These are phyloP conservation scores for Hemithea aestivaria DNA, from an alignment of 2,888 invertebrate species.

Conservation along the genomic window DNA sequence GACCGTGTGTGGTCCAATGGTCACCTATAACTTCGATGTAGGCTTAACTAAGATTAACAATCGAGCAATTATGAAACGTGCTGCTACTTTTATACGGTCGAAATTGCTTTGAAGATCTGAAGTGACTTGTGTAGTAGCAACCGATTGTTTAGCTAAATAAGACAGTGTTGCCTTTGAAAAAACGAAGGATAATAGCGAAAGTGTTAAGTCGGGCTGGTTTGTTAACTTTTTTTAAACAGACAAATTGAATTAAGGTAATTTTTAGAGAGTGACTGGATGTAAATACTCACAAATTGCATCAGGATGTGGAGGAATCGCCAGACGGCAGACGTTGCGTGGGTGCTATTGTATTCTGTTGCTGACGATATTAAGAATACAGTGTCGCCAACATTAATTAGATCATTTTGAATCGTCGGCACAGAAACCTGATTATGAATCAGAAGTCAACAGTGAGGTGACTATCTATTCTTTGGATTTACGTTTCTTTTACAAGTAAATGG, in stretches of 20 bases:
- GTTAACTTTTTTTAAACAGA: conserved; percentile 50
- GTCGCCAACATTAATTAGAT: conserved; percentile 52
- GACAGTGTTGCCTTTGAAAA: conserved; percentile 60
- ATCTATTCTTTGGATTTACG: too few relatives aligned
- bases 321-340: conserved; percentile 74
- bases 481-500: too few relatives aligned
- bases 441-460: conserved; percentile 3
- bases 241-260: conserved; percentile 48
- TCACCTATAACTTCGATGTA: conserved; percentile 23
- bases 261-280: conserved; percentile 55
- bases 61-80: conserved; percentile 40
- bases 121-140: conserved; percentile 25
- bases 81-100: conserved; percentile 25
- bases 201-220: conserved; percentile 65
- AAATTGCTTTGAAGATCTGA: conserved; percentile 23
- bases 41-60: conserved; percentile 23
- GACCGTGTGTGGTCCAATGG: conserved; percentile 72
- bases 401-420: conserved; percentile 36
- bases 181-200: conserved; percentile 65
- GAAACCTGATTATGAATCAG: conserved; percentile 26
- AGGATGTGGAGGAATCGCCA: conserved; percentile 57
- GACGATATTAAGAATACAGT: conserved; percentile 55
- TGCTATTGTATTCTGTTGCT: conserved; percentile 65
- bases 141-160: conserved; percentile 50
- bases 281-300: conserved; percentile 63